These are phyloP conservation scores for Cyclophora punctaria DNA, from an alignment of 2,888 invertebrate genomes.

Conservation along the genomic window DNA sequence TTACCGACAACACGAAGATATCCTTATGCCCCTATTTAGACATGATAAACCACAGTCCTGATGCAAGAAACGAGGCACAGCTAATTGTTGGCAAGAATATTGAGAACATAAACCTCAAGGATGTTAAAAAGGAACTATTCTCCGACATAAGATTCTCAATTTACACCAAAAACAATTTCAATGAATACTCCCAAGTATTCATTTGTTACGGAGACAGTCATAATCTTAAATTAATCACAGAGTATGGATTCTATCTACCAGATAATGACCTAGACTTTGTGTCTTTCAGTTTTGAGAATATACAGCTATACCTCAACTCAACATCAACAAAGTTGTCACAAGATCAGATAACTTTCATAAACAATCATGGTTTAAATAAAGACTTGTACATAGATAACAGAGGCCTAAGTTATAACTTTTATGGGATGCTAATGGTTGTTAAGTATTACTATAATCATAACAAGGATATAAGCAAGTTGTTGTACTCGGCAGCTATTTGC, in stretches of 20 bases:
- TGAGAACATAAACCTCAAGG: conserved; percentile 39
- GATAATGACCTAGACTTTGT: conserved; percentile 81
- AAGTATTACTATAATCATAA: conserved; percentile 57
- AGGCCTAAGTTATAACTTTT: conserved; percentile 81
- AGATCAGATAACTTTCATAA: conserved; percentile 78
- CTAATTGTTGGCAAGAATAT: conserved; percentile 46
- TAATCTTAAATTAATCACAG: conserved; percentile 85
- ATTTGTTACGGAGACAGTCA: conserved; percentile 91
- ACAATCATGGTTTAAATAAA: conserved; percentile 74
- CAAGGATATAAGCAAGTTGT: conserved; percentile 55
- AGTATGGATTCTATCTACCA: conserved; percentile 89
- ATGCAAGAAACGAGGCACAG: conserved; percentile 73
- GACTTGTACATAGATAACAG: conserved; percentile 77
- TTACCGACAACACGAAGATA: conserved; percentile 77
- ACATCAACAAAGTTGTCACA: conserved; percentile 57
- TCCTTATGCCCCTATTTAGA: conserved; percentile 93
- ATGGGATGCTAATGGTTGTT: conserved; percentile 62
- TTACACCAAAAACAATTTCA: conserved; percentile 68
- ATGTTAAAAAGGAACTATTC: conserved; percentile 47
- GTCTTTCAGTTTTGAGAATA: conserved; percentile 72
- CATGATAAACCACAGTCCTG: conserved; percentile 88
- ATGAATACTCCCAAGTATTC: conserved; percentile 83
- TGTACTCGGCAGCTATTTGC: conserved; percentile 63
- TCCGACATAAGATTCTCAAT: conserved; percentile 60
- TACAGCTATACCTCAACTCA: conserved; percentile 57